Conservation (phyloP, 1,140 invertebrate species). For the Elysia chlorotica region DNA sequence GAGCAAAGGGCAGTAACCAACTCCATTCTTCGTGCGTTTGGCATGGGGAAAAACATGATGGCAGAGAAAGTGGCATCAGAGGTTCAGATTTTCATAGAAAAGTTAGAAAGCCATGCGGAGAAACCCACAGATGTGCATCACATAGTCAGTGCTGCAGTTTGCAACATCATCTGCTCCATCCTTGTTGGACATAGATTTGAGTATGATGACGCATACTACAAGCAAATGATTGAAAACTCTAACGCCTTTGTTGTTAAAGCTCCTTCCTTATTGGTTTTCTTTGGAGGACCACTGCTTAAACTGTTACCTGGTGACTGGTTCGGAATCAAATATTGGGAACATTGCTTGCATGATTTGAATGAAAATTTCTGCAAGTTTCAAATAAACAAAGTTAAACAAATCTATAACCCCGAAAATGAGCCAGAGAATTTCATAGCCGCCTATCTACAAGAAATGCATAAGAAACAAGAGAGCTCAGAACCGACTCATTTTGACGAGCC, state of each 20-base stretch:
- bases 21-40: conserved; percentile 75
- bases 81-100: conserved; percentile 42
- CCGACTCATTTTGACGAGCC: not conserved
- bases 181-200: conserved; percentile 74
- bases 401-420: too few species aligned
- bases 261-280: not conserved
- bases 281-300: not conserved
- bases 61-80: conserved; percentile 70
- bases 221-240: conserved; percentile 15
- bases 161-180: conserved; percentile 85
- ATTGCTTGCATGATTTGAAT: not conserved
- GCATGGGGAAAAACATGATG: conserved; percentile 74
- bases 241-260: not conserved
- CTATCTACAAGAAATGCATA: too few species aligned
- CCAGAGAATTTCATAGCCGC: too few species aligned
- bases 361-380: not conserved
- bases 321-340: not conserved
- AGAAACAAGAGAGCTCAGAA: not conserved
- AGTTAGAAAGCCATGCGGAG: conserved; percentile 2
- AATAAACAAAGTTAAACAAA: too few species aligned
- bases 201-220: conserved; percentile 57
- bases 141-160: conserved; percentile 26
- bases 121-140: conserved; percentile 23
- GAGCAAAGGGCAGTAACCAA: conserved; percentile 79
- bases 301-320: not conserved